phyloP scores from a whole-genome alignment of 2,888 invertebrate species.

The Acronicta alni region DNA sequence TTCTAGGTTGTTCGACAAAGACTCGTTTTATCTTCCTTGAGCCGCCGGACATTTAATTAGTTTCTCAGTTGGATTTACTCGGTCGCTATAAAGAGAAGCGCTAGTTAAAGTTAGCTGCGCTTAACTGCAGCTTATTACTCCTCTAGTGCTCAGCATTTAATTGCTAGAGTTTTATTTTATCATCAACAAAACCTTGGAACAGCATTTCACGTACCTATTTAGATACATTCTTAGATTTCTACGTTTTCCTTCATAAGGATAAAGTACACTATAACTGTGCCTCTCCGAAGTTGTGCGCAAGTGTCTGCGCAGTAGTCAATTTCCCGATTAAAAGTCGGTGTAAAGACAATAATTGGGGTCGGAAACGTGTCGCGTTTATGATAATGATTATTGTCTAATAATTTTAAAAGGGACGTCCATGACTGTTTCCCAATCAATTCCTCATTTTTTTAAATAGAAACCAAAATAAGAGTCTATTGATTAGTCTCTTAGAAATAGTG shows the following conservation, averaged over 20 bases:
- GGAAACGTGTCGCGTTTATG: no score
- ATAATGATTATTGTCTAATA: no score
- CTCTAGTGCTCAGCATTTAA: slow-evolving; percentile 28
- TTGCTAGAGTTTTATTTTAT: slow-evolving; percentile 28
- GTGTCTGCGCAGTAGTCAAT: no score
- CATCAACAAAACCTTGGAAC: slow-evolving; percentile 4
- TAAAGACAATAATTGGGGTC: no score
- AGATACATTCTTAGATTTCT: not conserved
- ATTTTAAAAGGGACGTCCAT: no score
- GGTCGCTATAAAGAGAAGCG: slow-evolving; percentile 48
- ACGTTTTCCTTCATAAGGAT: not conserved
- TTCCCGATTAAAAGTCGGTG: no score
- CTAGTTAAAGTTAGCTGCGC: slow-evolving; percentile 35
- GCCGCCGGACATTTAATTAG: slow-evolving; percentile 71
- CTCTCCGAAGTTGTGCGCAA: no score
- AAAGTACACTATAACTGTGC: slow-evolving; percentile 4
- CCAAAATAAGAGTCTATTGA: not conserved
- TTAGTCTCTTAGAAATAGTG: slow-evolving; percentile 10
- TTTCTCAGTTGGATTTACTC: slow-evolving; percentile 66
- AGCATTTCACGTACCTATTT: not conserved
- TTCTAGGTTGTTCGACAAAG: slow-evolving; percentile 56
- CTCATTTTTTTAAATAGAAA: no score
- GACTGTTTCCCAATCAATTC: no score
- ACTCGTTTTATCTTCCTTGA: slow-evolving; percentile 58
- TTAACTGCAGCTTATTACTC: slow-evolving; percentile 37